Evolutionary conservation across 2,888 invertebrate genomes (phyloP).

Genomic region (Apantesis nais): DNA sequence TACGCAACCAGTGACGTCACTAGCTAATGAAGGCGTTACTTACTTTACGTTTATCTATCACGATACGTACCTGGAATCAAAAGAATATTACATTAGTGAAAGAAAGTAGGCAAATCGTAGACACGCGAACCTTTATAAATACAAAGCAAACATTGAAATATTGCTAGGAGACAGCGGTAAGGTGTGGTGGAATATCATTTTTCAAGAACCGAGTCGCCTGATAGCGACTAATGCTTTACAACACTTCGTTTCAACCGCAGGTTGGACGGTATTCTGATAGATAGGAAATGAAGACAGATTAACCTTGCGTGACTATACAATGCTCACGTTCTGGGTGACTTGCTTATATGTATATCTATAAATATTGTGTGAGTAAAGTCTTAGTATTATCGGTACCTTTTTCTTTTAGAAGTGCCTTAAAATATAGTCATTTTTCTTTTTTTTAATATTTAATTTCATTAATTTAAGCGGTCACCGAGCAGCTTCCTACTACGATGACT

Average conservation of each 20-base stretch:
- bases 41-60: slow-evolving; percentile 39
- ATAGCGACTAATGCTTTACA: slow-evolving; percentile 79
- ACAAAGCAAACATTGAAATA: slow-evolving; percentile 75
- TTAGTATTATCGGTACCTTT: background rate
- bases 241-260: slow-evolving; percentile 60
- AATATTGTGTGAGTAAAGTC: slow-evolving; percentile 58
- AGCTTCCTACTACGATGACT: too few species aligned
- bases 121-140: slow-evolving; percentile 75
- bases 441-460: too few species aligned
- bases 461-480: too few species aligned
- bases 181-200: slow-evolving; percentile 84
- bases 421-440: too few species aligned
- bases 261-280: slow-evolving; percentile 76
- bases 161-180: slow-evolving; percentile 69
- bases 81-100: slow-evolving; percentile 68
- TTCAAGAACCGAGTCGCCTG: slow-evolving; percentile 78
- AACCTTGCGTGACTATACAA: slow-evolving; percentile 80
- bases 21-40: slow-evolving; percentile 45
- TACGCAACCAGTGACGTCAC: slow-evolving; percentile 27
- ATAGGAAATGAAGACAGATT: slow-evolving; percentile 86
- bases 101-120: slow-evolving; percentile 59
- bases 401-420: too few species aligned
- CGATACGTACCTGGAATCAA: slow-evolving; percentile 73
- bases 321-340: slow-evolving; percentile 51
- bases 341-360: slow-evolving; percentile 64